A percentile compares a stretch with the other conserved stretches of the same genome.
Evolutionary conservation across 92 coral and sea anemone genomes (phyloP).

Genomic region (Virgularia gustaviana): DNA sequence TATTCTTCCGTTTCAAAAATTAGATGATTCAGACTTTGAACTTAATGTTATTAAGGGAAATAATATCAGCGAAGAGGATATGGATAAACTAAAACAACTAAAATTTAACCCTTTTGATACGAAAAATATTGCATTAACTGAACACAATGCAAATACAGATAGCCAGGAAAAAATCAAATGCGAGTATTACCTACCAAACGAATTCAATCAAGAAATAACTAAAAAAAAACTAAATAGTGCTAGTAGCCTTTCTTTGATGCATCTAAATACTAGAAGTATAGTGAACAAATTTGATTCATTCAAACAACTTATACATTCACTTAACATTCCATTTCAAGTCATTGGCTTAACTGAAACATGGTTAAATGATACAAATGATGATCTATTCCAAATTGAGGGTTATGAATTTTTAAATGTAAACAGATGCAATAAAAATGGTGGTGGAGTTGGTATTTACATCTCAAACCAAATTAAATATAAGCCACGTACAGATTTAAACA

Average conservation of each 20-base stretch:
- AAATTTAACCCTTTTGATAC: conserved; percentile 1
- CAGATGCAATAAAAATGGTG: background rate
- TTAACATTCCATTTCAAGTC: background rate
- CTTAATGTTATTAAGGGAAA: background rate
- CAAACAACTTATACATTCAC: background rate
- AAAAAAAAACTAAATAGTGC: background rate
- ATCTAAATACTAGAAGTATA: background rate
- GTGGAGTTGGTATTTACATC: conserved; percentile 5
- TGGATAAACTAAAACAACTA: conserved; percentile 4
- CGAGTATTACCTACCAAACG: conserved; percentile 1
- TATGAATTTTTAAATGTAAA: background rate
- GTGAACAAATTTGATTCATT: background rate
- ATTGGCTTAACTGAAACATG: conserved; percentile 18
- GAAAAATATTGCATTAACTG: background rate
- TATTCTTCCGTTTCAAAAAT: background rate
- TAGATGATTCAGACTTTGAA: background rate
- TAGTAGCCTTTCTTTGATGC: background rate
- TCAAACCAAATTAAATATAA: background rate
- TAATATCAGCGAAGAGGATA: background rate
- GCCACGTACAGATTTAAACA: background rate
- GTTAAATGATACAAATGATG: background rate
- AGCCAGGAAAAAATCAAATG: background rate
- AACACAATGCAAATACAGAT: background rate
- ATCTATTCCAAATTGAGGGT: background rate
- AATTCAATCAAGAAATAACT: background rate